These are phyloP conservation scores for Rousettus madagascariensis DNA, from an alignment of 2,797 vertebrate species.

Conservation along the genomic window DNA sequence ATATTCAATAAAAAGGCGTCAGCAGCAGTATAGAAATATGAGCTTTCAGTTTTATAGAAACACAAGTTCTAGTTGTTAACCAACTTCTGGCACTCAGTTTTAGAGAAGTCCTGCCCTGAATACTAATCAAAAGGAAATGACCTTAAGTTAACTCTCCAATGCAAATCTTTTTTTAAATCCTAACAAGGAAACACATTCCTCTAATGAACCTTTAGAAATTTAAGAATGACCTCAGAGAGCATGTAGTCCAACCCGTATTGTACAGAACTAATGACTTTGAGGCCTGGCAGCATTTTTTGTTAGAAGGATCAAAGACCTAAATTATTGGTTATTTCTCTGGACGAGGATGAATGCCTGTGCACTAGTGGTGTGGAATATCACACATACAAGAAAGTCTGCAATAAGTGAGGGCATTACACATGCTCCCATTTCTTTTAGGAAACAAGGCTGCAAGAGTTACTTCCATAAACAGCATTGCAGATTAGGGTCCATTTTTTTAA, in stretches of 20 bases:
- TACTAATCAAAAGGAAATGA: constrained; percentile 46
- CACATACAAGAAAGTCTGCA: neutral
- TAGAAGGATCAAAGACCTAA: neutral
- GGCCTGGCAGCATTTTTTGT: neutral
- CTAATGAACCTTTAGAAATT: constrained; percentile 15
- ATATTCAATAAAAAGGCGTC: neutral
- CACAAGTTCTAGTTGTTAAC: neutral
- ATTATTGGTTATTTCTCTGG: neutral
- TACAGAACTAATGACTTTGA: constrained; percentile 17
- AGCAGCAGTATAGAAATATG: neutral
- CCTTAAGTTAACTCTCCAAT: neutral
- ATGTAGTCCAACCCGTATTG: neutral
- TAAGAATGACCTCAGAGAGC: neutral
- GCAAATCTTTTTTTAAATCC: constrained; percentile 1
- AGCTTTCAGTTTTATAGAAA: constrained; percentile 7
- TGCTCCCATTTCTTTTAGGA: neutral
- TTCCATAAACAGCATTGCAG: neutral
- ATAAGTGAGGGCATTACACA: neutral
- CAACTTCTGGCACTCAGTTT: neutral
- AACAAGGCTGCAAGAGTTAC: neutral
- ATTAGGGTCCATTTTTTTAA: neutral
- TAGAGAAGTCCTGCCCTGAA: neutral
- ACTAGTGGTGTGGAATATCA: neutral
- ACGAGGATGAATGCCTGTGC: neutral
- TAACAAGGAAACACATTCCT: constrained; percentile 24